Conservation (phyloP, 2,888 invertebrate genomes). For the Pristionchus mayeri region DNA sequence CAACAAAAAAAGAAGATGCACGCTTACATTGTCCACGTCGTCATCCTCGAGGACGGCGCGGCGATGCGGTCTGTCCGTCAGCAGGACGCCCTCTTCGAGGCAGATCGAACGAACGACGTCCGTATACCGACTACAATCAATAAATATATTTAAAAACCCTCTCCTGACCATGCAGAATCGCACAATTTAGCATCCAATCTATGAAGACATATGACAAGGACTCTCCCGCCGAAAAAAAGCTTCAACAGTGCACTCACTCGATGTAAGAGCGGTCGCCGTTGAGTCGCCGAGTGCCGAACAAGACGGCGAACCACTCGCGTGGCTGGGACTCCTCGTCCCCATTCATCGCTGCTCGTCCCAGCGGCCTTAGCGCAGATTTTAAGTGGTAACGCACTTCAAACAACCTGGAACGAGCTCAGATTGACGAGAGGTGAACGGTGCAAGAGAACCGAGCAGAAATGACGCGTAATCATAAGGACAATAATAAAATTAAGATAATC, state of each 20-base stretch:
- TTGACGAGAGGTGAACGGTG: neutral
- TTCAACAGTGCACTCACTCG: neutral
- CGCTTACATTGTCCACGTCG: neutral
- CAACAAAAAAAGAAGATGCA: neutral
- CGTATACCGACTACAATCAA: neutral
- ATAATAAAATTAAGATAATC: too few species aligned
- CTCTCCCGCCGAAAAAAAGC: neutral
- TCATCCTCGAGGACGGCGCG: neutral
- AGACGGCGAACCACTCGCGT: slow-evolving; percentile 24
- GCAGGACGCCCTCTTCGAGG: neutral
- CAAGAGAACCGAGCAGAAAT: neutral
- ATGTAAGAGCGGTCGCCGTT: neutral
- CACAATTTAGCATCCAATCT: neutral
- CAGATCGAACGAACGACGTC: neutral
- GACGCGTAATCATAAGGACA: neutral
- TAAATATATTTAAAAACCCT: neutral
- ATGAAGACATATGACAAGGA: neutral
- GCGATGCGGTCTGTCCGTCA: neutral
- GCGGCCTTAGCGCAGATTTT: neutral
- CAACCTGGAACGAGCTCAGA: neutral
- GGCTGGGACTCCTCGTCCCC: neutral
- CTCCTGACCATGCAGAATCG: neutral
- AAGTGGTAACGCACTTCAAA: neutral
- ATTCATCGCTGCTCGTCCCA: neutral
- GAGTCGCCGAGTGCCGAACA: neutral